These are phyloP conservation scores for Cataglyphis livida DNA, from an alignment of 2,888 invertebrate genomes.

Conservation along the genomic window DNA sequence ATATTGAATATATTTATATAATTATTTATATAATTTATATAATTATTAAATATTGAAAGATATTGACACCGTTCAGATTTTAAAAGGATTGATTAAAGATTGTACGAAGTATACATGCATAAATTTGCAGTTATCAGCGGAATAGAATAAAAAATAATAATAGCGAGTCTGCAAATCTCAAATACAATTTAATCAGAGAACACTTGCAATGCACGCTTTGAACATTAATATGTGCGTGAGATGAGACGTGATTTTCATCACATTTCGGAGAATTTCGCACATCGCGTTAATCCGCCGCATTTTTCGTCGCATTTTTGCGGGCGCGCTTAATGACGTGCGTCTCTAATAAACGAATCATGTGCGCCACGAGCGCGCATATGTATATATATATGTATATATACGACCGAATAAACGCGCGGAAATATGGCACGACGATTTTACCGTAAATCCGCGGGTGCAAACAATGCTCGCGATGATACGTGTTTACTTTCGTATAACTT, in stretches of 20 bases:
- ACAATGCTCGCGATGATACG: slow-evolving; percentile 66
- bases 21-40: neutral
- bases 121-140: neutral
- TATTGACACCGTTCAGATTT: neutral
- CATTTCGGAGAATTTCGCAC: neutral
- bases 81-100: neutral
- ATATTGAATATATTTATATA: neutral
- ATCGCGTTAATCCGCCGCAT: neutral
- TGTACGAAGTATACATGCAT: neutral
- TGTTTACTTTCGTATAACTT: slow-evolving; percentile 74
- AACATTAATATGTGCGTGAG: neutral
- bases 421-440: slow-evolving; percentile 14
- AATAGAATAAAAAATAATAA: neutral
- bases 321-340: neutral
- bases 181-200: neutral
- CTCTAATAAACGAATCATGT: slow-evolving; percentile 20
- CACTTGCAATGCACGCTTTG: neutral
- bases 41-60: neutral
- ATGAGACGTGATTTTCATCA: neutral
- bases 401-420: slow-evolving; percentile 12
- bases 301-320: neutral
- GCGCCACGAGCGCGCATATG: neutral
- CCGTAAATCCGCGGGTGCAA: slow-evolving; percentile 59
- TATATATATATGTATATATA: neutral
- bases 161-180: neutral